Conservation (phyloP, 2,888 invertebrate genomes). For the Hymenopus coronatus region DNA sequence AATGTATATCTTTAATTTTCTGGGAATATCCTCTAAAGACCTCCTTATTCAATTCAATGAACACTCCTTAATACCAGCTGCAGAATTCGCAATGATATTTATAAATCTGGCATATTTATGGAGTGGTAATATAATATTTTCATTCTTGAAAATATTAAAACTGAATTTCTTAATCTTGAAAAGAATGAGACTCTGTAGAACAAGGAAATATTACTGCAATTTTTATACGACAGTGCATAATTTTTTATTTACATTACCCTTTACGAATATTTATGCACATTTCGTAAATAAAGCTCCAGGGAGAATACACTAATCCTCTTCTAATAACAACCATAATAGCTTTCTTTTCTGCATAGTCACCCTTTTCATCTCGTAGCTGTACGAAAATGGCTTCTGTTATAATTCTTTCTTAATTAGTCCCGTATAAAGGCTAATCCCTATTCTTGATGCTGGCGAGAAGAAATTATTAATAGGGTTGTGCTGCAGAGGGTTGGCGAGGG, state of each 20-base stretch:
- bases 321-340: not conserved
- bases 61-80: no score
- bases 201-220: not conserved
- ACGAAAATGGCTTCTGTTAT: not conserved
- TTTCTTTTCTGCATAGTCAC: not conserved
- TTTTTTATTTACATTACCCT: not conserved
- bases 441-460: not conserved
- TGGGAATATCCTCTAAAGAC: no score
- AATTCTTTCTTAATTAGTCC: conserved; percentile 18
- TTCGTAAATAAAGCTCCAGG: not conserved
- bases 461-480: not conserved
- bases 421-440: not conserved
- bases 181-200: no score
- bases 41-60: no score
- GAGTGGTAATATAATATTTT: no score
- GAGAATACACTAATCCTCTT: not conserved
- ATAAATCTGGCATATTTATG: no score
- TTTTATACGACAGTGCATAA: not conserved
- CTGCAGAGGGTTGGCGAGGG: not conserved
- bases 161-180: no score
- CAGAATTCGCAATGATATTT: no score
- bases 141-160: no score
- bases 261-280: not conserved
- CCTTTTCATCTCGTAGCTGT: not conserved
- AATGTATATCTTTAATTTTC: no score